Base-by-base conservation (phyloP, 2,888 invertebrate species). In the Scaptomyza flava region DNA sequence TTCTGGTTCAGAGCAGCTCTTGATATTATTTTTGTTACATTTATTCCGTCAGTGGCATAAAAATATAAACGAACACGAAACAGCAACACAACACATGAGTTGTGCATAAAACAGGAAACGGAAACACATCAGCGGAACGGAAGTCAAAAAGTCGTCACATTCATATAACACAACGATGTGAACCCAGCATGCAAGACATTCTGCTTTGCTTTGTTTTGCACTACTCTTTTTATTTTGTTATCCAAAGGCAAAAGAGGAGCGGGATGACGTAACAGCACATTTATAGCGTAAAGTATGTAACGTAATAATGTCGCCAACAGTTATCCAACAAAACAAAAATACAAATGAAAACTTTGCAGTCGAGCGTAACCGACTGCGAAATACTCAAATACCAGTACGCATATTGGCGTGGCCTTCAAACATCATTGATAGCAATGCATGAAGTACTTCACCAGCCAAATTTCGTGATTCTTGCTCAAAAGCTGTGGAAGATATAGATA, bases 81-180 rank as follows among this genome's bases (percentile, higher is more conserved):
- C 59, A 57, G n/a, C 63, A 61, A 68, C 63, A 59, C 58, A 62
- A 58, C 59, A 68, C 74, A 81, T 72, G 78, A 81, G 87, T 78
- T 84, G 65, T 78, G 84, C 73, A 87, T 87, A 78, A 79, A 81
- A 74, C 84, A 88, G 91, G 90, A 90, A 90, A 81, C 90, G 90
- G 91, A 90, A 90, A 89, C 86, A 90, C 89, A 90, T 90, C 90
- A 90, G 90, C 89, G 89, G 82, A 87, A 84, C 90, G 91, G 91
- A 90, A 89, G 90, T 88, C 83, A 86, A 88, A 90, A 88, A 89
- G 88, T 89, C 89, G 81, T 85, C 83, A 84, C 82, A 90, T 83
- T 84, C 84, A 77, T 83, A 90, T 86, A 86, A 89, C 89, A 87
- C 34, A 34, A 50, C 34, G 34, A 50, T 23, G 83, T 90, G 85